These are phyloP conservation scores for Scleropages formosus DNA, from an alignment of 2,797 vertebrate species.

Conservation along the genomic window DNA sequence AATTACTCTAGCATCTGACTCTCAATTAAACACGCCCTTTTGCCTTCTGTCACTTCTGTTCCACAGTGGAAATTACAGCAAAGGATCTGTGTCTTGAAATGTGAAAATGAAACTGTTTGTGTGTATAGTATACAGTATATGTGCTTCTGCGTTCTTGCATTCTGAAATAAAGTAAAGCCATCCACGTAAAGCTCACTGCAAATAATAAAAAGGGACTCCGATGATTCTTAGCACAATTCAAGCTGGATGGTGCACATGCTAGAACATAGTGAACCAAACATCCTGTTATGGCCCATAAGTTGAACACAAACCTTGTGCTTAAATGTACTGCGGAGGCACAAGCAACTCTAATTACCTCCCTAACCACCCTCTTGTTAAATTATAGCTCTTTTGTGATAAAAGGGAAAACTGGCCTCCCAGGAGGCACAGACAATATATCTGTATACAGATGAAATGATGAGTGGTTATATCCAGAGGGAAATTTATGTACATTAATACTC, in stretches of 20 bases:
- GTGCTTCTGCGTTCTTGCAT: too few species aligned
- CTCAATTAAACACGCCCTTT: neutral
- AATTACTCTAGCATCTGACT: neutral
- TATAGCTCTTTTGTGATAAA: slow-evolving; percentile 17
- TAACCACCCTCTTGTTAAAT: slow-evolving; percentile 11
- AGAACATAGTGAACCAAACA: neutral
- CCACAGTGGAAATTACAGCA: neutral
- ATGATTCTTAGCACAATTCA: neutral
- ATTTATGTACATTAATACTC: slow-evolving; percentile 8
- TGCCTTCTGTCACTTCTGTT: too few species aligned
- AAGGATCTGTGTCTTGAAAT: neutral
- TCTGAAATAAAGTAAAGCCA: neutral
- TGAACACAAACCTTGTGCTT: neutral
- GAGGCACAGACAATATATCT: neutral
- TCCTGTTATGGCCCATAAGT: neutral
- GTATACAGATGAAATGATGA: slow-evolving; percentile 20
- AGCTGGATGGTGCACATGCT: neutral
- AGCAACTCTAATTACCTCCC: slow-evolving; percentile 15
- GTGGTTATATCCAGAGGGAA: slow-evolving; percentile 7
- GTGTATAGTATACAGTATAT: neutral
- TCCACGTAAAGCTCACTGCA: neutral
- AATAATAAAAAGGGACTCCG: neutral
- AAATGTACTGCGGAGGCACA: neutral
- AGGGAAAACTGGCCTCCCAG: neutral
- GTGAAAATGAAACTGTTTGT: neutral